A percentile compares a stretch with the other conserved stretches of the same genome.
Evolutionary conservation across 2,888 invertebrate species (phyloP).

Genomic region (Rutpela maculata): DNA sequence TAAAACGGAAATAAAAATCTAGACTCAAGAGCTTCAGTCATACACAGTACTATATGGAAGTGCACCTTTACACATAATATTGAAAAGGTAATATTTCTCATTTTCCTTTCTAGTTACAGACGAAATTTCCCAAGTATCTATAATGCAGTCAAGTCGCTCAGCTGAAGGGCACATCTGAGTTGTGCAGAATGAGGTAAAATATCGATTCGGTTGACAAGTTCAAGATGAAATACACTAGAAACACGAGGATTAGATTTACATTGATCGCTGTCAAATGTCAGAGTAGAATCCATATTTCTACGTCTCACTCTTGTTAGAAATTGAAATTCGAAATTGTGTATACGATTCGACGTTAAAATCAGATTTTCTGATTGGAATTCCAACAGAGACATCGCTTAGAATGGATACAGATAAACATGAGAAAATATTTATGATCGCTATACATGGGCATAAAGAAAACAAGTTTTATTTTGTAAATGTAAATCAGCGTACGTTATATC

Average conservation of each 20-base stretch:
- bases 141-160: constrained; percentile 45
- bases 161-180: constrained; percentile 9
- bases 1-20: neutral
- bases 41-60: constrained; percentile 31
- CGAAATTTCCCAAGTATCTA: constrained; percentile 49
- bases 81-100: constrained; percentile 56
- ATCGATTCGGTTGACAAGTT: constrained; percentile 42
- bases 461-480: constrained; percentile 16
- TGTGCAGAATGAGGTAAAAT: constrained; percentile 25
- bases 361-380: constrained; percentile 41
- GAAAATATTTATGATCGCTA: constrained; percentile 21
- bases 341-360: constrained; percentile 39
- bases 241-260: constrained; percentile 59
- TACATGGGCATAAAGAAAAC: constrained; percentile 24
- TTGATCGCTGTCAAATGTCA: constrained; percentile 60
- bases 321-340: constrained; percentile 53
- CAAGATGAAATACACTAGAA: constrained; percentile 51
- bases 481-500: constrained; percentile 6
- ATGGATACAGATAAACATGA: constrained; percentile 32
- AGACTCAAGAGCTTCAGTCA: constrained; percentile 43
- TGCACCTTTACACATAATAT: constrained; percentile 49
- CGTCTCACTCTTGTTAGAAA: constrained; percentile 47
- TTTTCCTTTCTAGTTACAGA: constrained; percentile 55
- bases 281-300: constrained; percentile 58
- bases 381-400: constrained; percentile 17